Conservation (phyloP, 1,140 invertebrate species). For the Trigoniulus corallinus region DNA sequence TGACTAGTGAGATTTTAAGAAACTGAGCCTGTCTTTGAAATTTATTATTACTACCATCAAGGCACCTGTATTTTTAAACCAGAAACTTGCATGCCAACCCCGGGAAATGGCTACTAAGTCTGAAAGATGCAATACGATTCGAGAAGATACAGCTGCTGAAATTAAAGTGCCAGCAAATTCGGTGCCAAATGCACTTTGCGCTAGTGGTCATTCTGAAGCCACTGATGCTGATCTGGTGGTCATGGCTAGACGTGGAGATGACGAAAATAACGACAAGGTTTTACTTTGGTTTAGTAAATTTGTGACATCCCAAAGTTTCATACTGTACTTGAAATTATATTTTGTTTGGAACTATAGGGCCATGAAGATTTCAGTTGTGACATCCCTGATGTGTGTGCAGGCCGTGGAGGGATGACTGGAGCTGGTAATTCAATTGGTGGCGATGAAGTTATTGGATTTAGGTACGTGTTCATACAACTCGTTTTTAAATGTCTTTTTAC, state of each 20-base stretch:
- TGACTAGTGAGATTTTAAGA: no score
- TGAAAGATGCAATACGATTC: background rate
- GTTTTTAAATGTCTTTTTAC: no score
- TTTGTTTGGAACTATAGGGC: background rate
- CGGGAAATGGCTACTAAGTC: background rate
- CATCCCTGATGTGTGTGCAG: background rate
- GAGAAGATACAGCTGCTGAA: no score
- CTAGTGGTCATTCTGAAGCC: background rate
- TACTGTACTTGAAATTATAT: background rate
- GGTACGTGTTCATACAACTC: no score
- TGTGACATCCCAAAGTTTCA: background rate
- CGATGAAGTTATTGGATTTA: no score
- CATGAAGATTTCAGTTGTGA: background rate
- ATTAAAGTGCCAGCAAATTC: background rate
- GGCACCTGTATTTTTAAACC: background rate
- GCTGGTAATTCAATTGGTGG: no score
- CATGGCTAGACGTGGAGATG: background rate
- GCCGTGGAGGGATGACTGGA: background rate
- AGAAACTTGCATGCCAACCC: background rate
- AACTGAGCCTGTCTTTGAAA: no score
- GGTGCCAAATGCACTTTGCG: background rate
- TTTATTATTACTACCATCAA: no score
- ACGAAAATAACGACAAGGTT: background rate
- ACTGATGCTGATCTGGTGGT: constrained; percentile 3
- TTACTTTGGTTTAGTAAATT: background rate